A percentile compares a stretch with the other conserved stretches of the same genome.
phyloP scores from a whole-genome alignment of 1,140 invertebrate species.

The Zaprionus inermis region DNA sequence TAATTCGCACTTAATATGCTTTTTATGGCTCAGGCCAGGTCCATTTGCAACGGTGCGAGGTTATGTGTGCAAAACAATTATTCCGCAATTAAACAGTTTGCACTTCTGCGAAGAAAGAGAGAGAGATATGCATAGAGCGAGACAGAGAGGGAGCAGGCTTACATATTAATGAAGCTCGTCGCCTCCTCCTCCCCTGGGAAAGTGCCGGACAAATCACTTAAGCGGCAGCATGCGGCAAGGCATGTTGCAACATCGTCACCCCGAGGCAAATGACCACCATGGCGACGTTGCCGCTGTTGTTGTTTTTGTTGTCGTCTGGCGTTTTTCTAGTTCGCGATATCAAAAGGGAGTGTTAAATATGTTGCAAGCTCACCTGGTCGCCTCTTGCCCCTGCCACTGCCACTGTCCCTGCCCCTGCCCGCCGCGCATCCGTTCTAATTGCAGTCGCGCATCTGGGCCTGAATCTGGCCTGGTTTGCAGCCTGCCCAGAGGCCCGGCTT shows the following conservation, averaged over 20 bases:
- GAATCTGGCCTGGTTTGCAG: constrained; percentile 45
- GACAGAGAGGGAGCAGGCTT: constrained; percentile 29
- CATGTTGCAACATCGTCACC: constrained; percentile 53
- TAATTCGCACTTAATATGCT: constrained; percentile 83
- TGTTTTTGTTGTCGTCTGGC: constrained; percentile 14
- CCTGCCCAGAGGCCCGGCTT: constrained; percentile 32
- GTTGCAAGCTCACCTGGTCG: constrained; percentile 59
- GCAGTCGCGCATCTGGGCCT: constrained; percentile 46
- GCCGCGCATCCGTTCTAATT: constrained; percentile 40
- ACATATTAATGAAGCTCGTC: constrained; percentile 67
- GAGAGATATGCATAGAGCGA: not conserved
- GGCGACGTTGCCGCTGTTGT: constrained; percentile 33
- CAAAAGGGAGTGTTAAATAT: constrained; percentile 77
- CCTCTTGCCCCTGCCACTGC: not conserved
- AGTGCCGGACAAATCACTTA: constrained; percentile 76
- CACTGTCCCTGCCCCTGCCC: not conserved
- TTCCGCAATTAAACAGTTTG: constrained; percentile 83
- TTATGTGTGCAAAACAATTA: constrained; percentile 83
- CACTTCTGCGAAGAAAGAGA: constrained; percentile 53
- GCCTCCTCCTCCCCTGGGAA: constrained; percentile 42
- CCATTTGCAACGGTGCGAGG: constrained; percentile 78
- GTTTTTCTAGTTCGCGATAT: constrained; percentile 68
- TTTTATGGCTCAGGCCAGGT: constrained; percentile 68
- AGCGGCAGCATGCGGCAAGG: constrained; percentile 55
- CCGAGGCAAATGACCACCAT: constrained; percentile 80